A percentile compares a stretch with the other conserved stretches of the same genome.
phyloP scores from a whole-genome alignment of 2,888 invertebrate genomes.

The Drosophila fulvimacula region DNA sequence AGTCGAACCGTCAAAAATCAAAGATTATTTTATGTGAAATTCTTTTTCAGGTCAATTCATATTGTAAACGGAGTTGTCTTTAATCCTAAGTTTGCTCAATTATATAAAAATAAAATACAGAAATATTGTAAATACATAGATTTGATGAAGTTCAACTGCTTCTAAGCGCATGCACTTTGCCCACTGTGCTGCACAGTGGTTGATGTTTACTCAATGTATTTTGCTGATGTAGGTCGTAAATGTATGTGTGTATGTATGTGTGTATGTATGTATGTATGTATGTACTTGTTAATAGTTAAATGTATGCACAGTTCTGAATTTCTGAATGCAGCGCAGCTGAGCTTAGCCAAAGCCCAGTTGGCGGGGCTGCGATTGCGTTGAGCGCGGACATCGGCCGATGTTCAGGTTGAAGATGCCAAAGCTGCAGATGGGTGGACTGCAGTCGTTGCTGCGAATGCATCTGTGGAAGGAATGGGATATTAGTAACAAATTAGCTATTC shows the following conservation, averaged over 20 bases:
- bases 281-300: constrained; percentile 36
- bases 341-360: constrained; percentile 72
- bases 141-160: constrained; percentile 10
- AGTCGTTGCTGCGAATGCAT: constrained; percentile 80
- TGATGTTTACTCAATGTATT: constrained; percentile 6
- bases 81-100: not conserved
- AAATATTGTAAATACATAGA: not conserved
- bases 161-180: constrained; percentile 19
- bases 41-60: not conserved
- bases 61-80: not conserved
- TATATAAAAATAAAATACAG: not conserved
- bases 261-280: constrained; percentile 18
- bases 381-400: constrained; percentile 83
- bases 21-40: not conserved
- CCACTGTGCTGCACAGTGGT: constrained; percentile 8
- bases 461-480: constrained; percentile 24
- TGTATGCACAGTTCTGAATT: constrained; percentile 68
- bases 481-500: not conserved
- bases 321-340: constrained; percentile 34
- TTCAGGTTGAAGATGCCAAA: constrained; percentile 77
- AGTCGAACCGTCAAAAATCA: no score
- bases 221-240: constrained; percentile 4
- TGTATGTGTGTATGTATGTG: constrained; percentile 15
- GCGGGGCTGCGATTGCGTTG: constrained; percentile 35
- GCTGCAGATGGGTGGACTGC: constrained; percentile 81